These are phyloP conservation scores for Microctonus brassicae DNA, from an alignment of 2,888 invertebrate genomes.

Conservation along the genomic window DNA sequence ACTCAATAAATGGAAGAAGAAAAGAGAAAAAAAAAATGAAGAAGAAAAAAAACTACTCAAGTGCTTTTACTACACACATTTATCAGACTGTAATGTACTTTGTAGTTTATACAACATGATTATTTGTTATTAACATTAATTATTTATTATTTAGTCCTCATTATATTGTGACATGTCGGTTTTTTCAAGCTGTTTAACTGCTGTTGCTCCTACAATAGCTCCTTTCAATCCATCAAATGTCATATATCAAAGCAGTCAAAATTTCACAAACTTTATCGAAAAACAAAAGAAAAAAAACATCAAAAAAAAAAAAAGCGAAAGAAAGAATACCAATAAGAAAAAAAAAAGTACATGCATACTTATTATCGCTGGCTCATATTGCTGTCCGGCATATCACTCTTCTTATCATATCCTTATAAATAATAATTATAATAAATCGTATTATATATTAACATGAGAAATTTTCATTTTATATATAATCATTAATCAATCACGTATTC, in stretches of 20 bases:
- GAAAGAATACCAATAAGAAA: too few species aligned
- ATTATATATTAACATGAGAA: constrained; percentile 42
- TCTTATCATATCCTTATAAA: constrained; percentile 58
- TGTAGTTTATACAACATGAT: constrained; percentile 64
- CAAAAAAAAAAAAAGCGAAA: too few species aligned
- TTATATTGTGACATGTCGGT: constrained; percentile 38
- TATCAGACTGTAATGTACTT: constrained; percentile 65
- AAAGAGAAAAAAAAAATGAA: constrained; percentile 39
- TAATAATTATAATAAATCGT: constrained; percentile 56
- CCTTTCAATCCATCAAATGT: constrained; percentile 1
- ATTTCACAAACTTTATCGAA: neutral
- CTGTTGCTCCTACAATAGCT: constrained; percentile 34
- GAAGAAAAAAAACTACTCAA: constrained; percentile 55
- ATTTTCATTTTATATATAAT: neutral
- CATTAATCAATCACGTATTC: constrained; percentile 15
- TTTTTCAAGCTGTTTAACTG: constrained; percentile 32
- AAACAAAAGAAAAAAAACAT: constrained; percentile 35
- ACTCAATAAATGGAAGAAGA: constrained; percentile 29
- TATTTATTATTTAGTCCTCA: constrained; percentile 59
- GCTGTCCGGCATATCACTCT: constrained; percentile 56
- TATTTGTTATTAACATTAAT: constrained; percentile 63
- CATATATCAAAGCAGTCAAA: neutral
- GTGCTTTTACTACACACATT: constrained; percentile 67
- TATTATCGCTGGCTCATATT: constrained; percentile 60
- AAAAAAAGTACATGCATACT: constrained; percentile 47